Conservation (phyloP, 2,888 invertebrate species). For the Polia nebulosa region DNA sequence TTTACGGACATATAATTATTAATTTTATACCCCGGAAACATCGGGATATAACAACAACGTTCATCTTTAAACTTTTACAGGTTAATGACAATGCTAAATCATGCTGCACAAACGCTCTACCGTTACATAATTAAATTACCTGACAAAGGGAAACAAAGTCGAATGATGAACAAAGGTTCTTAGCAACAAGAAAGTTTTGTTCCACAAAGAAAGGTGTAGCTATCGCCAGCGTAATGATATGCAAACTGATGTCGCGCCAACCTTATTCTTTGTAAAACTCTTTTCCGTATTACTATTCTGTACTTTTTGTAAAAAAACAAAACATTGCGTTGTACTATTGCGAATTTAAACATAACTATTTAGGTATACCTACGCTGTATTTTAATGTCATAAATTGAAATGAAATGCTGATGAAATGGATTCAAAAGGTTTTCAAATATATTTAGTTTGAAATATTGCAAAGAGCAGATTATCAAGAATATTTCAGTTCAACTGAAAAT, state of each 20-base stretch:
- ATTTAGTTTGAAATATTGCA: too few species aligned
- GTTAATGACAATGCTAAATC: constrained; percentile 36
- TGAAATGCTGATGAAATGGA: too few species aligned
- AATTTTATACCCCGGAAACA: too few species aligned
- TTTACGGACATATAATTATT: too few species aligned
- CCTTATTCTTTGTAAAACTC: constrained; percentile 58
- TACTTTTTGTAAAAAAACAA: constrained; percentile 34
- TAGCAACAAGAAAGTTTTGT: constrained; percentile 53
- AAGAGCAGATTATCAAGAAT: too few species aligned
- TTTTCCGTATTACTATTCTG: constrained; percentile 49
- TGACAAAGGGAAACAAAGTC: constrained; percentile 51
- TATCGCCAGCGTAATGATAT: constrained; percentile 62
- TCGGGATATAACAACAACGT: too few species aligned
- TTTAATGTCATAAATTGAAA: too few species aligned
- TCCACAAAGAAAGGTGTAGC: constrained; percentile 46
- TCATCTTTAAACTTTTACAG: background rate
- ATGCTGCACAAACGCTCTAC: constrained; percentile 6
- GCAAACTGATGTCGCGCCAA: constrained; percentile 58
- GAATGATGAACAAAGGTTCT: constrained; percentile 46
- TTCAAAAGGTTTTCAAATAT: too few species aligned
- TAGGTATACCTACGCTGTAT: too few species aligned
- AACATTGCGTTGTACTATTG: too few species aligned
- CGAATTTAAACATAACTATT: too few species aligned
- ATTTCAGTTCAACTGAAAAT: too few species aligned
- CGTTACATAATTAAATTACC: constrained; percentile 41